A percentile compares a stretch with the other conserved stretches of the same genome.
Evolutionary conservation across 2,888 invertebrate genomes (phyloP).

Genomic region (Netelia fuscicornis): DNA sequence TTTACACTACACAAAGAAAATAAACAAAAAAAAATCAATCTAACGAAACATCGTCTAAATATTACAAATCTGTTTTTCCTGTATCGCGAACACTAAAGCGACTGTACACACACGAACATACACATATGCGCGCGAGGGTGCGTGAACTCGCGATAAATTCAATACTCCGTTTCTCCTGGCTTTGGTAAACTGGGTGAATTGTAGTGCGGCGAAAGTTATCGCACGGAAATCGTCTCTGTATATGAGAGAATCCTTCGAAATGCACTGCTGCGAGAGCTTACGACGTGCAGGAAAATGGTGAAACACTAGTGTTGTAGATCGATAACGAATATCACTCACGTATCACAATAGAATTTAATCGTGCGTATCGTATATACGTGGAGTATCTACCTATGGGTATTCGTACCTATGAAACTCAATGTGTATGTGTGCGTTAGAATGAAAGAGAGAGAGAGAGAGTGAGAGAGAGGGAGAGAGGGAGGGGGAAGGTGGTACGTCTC

Average conservation of each 20-base stretch:
- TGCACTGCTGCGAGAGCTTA: too few species aligned
- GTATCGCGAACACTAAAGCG: too few species aligned
- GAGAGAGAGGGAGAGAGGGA: conserved; percentile 12
- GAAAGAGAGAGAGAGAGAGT: conserved; percentile 17
- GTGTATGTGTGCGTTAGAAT: conserved; percentile 1
- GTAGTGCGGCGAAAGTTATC: conserved; percentile 5
- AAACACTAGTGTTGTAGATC: not conserved
- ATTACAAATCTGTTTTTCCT: too few species aligned
- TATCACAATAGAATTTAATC: conserved; percentile 59
- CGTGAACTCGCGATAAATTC: not conserved
- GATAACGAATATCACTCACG: conserved; percentile 54
- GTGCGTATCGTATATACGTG: conserved; percentile 35
- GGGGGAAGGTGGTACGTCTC: conserved; percentile 39
- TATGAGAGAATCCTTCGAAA: conserved; percentile 13
- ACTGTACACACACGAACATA: too few species aligned
- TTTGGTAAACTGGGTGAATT: conserved; percentile 2
- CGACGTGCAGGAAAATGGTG: conserved; percentile 7
- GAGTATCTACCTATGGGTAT: not conserved
- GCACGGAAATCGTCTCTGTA: conserved; percentile 26
- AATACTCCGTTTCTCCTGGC: not conserved
- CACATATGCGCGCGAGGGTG: not conserved
- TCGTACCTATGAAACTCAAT: not conserved
- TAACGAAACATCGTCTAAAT: too few species aligned
- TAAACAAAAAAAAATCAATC: too few species aligned
- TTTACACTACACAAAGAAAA: too few species aligned